Conservation (phyloP, 1,140 invertebrate genomes). For the Camponotus vicinus region DNA sequence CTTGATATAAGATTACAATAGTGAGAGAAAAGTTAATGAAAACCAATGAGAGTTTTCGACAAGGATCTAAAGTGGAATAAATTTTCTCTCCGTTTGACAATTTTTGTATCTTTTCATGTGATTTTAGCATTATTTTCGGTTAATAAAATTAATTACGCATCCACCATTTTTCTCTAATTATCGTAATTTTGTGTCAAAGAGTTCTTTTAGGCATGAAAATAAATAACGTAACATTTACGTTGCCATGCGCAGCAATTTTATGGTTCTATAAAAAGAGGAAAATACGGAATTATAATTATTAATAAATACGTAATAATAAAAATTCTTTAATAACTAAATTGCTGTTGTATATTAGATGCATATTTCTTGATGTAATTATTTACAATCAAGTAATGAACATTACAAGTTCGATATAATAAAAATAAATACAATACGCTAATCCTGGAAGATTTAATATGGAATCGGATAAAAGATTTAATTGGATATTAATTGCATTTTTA, state of each 20-base stretch:
- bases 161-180: background rate
- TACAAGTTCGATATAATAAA: constrained; percentile 2
- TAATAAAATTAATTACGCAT: constrained; percentile 26
- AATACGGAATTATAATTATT: background rate
- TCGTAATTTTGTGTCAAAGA: background rate
- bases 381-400: background rate
- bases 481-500: constrained; percentile 5
- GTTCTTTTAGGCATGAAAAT: background rate
- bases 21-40: background rate
- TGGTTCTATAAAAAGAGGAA: background rate
- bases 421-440: background rate
- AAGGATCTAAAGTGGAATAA: background rate
- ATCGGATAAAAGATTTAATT: constrained; percentile 10
- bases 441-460: background rate
- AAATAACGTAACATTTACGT: background rate
- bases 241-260: background rate
- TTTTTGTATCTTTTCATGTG: background rate
- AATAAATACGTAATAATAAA: background rate
- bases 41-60: background rate
- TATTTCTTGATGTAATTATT: constrained; percentile 7
- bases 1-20: background rate
- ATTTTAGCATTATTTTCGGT: background rate
- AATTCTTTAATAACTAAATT: background rate
- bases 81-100: background rate
- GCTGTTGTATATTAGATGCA: background rate